These are phyloP conservation scores for Notocelia uddmanniana DNA, from an alignment of 2,888 invertebrate species.

Conservation along the genomic window DNA sequence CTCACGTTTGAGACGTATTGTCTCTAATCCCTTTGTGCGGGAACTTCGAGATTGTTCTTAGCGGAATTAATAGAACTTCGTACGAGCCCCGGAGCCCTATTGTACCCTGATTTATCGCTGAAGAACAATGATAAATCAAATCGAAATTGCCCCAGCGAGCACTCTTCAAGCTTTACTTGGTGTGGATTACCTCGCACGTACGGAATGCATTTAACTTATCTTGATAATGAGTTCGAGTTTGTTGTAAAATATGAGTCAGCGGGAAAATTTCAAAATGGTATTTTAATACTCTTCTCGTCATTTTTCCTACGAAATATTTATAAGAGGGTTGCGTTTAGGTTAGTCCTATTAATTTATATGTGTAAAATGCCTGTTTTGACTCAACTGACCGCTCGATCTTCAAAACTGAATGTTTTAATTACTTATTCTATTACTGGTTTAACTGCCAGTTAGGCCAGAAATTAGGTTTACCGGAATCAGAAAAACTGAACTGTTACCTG, in stretches of 20 bases:
- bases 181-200: slow-evolving; percentile 45
- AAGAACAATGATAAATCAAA: slow-evolving; percentile 86
- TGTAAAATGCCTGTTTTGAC: no score
- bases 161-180: slow-evolving; percentile 61
- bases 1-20: slow-evolving; percentile 80
- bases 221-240: slow-evolving; percentile 30
- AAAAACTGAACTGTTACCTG: no score
- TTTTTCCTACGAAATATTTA: neutral
- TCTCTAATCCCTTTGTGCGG: slow-evolving; percentile 76
- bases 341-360: no score
- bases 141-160: slow-evolving; percentile 75
- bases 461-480: no score
- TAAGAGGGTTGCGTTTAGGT: neutral
- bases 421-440: no score
- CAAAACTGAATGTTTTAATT: no score
- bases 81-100: slow-evolving; percentile 73
- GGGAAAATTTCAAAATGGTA: neutral
- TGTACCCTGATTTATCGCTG: slow-evolving; percentile 82
- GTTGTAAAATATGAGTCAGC: slow-evolving; percentile 1
- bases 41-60: slow-evolving; percentile 79
- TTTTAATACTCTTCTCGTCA: neutral
- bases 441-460: no score
- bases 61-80: slow-evolving; percentile 83
- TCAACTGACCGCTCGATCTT: no score
- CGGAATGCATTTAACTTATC: slow-evolving; percentile 37